Evolutionary conservation across 2,113 vertebrate genomes (phyloP), one percentile per base, ranked within the genome.

Genomic region (Sclerurus mexicanus): DNA sequence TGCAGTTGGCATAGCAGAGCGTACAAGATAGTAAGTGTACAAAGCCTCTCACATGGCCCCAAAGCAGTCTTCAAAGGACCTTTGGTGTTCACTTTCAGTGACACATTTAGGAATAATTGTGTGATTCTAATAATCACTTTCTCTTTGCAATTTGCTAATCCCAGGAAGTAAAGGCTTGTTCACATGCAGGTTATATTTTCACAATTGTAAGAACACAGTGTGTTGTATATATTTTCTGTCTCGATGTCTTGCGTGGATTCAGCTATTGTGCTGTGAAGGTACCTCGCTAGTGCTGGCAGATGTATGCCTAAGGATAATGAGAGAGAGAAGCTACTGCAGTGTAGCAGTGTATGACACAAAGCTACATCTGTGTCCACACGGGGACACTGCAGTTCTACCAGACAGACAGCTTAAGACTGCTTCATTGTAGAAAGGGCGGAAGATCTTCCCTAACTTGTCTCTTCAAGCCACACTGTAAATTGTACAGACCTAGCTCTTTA

Each of bases 351-450:
- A 35, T 28, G 40, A 24, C 74, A 87, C 46, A 80, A 58, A 58
- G 28, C 24, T 74, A 16, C 59, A 21, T 37, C 27, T 84, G 7
- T 63, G 74, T 90, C 93, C 90, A 96, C 91, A 83, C 0, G 94
- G 82, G 93, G 95, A 93, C 94, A 91, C 90, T 94, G 75, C 31
- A 74, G 87, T 33, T 85, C 94, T 73, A 89, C 23, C 53, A 79
- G n/a, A 67, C 10, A 72, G 44, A 4, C 9, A 62, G 46, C 16
- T 10, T 40, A 22, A 69, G 28, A 27, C 6, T 31, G 10, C 18
- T 74, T 90, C 9, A 9, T 35, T 20, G 28, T 67, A 35, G 55
- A 63, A 62, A 35, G 12, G 9, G 12, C 42, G 20, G 28, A 68
- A 64, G 10, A 33, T 53, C 35, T 81, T 50, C 46, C 33, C 47